Evolutionary conservation across 23 tunicate genomes (phyloP).

Genomic region (Diplosoma virens): DNA sequence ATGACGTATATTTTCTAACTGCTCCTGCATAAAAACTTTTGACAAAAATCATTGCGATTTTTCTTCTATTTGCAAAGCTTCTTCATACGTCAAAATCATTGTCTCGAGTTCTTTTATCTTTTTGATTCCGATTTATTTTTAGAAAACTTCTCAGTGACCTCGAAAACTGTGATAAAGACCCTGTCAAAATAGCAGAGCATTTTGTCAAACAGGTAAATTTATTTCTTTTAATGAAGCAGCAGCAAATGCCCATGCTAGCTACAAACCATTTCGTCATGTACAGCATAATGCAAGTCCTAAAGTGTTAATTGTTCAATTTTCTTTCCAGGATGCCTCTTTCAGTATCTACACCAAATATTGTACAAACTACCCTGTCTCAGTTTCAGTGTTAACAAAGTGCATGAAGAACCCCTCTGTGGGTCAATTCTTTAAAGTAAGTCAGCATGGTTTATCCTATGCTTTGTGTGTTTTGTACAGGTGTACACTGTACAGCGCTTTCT

Average conservation of each 20-base stretch:
- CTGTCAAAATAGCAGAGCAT: constrained; percentile 46
- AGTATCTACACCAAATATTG: constrained; percentile 83
- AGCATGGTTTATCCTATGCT: neutral
- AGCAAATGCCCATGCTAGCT: no score
- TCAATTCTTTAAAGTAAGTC: constrained; percentile 68
- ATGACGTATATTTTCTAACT: no score
- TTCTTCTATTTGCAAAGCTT: no score
- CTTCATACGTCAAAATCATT: no score
- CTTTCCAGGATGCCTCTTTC: constrained; percentile 65
- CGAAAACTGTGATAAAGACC: constrained; percentile 68
- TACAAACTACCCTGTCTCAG: constrained; percentile 75
- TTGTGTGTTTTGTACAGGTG: no score
- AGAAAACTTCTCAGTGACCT: constrained; percentile 61
- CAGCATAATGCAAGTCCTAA: neutral
- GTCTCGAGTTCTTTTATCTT: no score
- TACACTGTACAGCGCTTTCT: no score
- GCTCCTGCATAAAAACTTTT: no score
- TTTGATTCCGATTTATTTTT: neutral
- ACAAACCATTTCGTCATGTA: neutral
- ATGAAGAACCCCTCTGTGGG: constrained; percentile 57
- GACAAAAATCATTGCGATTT: no score
- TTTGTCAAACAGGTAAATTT: constrained; percentile 60
- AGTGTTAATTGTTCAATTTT: neutral
- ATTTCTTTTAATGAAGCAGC: no score
- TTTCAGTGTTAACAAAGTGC: constrained; percentile 64